phyloP scores from a whole-genome alignment of 1,140 invertebrate genomes.

The Drosophila grimshawi region DNA sequence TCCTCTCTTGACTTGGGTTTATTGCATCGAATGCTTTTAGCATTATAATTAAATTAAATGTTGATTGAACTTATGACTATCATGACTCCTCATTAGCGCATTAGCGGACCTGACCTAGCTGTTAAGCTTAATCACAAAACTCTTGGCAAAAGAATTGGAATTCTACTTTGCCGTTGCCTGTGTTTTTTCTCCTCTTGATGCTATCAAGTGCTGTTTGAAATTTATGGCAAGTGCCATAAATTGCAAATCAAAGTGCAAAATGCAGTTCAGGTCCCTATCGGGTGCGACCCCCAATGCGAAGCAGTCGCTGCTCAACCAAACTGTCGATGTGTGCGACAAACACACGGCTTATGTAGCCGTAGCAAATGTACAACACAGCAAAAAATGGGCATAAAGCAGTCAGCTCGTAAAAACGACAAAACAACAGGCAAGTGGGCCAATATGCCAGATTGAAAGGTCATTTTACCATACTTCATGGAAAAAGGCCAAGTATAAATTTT shows the following conservation, averaged over 20 bases:
- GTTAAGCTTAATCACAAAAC: conserved; percentile 35
- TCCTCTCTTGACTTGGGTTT: conserved; percentile 20
- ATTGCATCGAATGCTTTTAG: conserved; percentile 66
- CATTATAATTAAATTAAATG: conserved; percentile 83
- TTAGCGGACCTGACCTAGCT: conserved; percentile 20
- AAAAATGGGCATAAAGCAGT: conserved; percentile 47
- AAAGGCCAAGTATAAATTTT: conserved; percentile 4
- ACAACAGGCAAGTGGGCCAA: conserved; percentile 38
- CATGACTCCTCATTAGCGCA: conserved; percentile 13
- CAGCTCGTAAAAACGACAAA: conserved; percentile 47
- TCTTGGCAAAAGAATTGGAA: conserved; percentile 35
- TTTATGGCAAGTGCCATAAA: conserved; percentile 46
- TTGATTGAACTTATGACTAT: conserved; percentile 80
- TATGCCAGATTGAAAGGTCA: conserved; percentile 26
- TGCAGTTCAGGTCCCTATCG: conserved; percentile 29
- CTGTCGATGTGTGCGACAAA: conserved; percentile 50
- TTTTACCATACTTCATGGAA: conserved; percentile 24
- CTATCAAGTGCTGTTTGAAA: conserved; percentile 47
- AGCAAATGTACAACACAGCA: conserved; percentile 4
- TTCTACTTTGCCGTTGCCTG: conserved; percentile 29
- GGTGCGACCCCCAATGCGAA: conserved; percentile 17
- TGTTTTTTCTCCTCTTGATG: conserved; percentile 3
- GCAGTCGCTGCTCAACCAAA: conserved; percentile 26
- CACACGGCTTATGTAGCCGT: neutral
- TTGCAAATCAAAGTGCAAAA: conserved; percentile 44